Percentiles rank a stretch among this genome's conserved stretches.
These are phyloP conservation scores for Alca torda DNA, from an alignment of 2,797 vertebrate species.

Conservation along the genomic window DNA sequence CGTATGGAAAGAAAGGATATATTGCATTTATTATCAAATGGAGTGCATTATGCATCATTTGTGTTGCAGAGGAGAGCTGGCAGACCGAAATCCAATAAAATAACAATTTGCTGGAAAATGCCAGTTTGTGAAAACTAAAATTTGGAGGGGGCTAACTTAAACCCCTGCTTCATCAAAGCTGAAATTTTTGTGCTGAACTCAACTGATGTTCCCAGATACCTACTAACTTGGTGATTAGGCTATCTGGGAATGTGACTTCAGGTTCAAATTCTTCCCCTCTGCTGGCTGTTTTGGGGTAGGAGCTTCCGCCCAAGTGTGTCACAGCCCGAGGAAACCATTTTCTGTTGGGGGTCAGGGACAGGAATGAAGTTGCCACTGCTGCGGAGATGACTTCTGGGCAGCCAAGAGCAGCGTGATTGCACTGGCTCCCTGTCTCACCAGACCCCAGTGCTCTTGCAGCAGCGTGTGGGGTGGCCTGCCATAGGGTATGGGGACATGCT, in stretches of 20 bases:
- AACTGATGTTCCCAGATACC: not conserved
- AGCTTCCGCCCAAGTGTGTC: not conserved
- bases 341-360: not conserved
- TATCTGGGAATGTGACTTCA: not conserved
- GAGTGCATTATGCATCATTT: not conserved
- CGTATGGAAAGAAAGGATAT: not conserved
- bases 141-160: not conserved
- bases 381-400: not conserved
- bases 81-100: not conserved
- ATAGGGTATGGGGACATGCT: fast-evolving
- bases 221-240: not conserved
- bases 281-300: not conserved
- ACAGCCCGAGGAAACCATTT: not conserved
- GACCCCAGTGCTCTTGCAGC: not conserved
- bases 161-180: not conserved
- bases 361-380: not conserved
- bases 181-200: not conserved
- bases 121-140: not conserved
- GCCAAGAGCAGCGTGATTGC: not conserved
- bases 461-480: not conserved
- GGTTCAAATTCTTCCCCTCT: not conserved
- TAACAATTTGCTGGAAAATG: not conserved
- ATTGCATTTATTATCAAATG: not conserved
- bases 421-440: not conserved
- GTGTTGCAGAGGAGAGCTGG: not conserved